Evolutionary conservation across 1,140 invertebrate species (phyloP).

Genomic region (Listronotus oregonensis): DNA sequence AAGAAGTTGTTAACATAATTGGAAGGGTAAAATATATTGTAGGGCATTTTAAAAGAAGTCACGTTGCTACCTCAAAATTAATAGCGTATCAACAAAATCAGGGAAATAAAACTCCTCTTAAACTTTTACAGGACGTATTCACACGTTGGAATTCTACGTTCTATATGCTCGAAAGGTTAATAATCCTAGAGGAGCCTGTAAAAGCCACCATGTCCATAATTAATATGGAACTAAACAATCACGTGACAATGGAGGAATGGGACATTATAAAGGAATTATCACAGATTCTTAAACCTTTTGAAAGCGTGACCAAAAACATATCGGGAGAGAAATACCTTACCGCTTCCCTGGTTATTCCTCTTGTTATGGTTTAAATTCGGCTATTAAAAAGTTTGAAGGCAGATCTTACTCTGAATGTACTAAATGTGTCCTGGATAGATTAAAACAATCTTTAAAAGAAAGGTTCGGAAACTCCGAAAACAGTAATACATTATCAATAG

Average conservation of each 20-base stretch:
- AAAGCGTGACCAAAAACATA: conserved; percentile 41
- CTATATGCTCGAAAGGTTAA: conserved; percentile 30
- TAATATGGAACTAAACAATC: conserved; percentile 12
- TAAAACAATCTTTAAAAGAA: no score
- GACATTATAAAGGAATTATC: conserved; percentile 18
- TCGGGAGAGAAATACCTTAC: conserved; percentile 43
- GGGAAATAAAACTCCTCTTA: conserved; percentile 10
- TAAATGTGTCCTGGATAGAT: no score
- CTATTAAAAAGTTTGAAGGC: no score
- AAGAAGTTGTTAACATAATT: conserved; percentile 12
- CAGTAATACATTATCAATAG: neutral
- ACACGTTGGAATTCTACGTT: conserved; percentile 38
- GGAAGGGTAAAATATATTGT: no score
- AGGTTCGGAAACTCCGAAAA: no score
- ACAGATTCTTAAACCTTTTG: conserved; percentile 41
- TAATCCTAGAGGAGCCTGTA: conserved; percentile 32
- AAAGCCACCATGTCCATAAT: conserved; percentile 14
- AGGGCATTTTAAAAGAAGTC: conserved; percentile 28
- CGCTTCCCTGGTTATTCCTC: conserved; percentile 38
- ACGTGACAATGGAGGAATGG: conserved; percentile 34
- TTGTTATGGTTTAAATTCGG: no score
- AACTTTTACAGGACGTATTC: conserved; percentile 27
- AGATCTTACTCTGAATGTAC: no score
- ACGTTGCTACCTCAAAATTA: conserved; percentile 10
- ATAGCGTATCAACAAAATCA: conserved; percentile 17